These are phyloP conservation scores for Corella eumyota DNA, from an alignment of 23 tunicate species.

Conservation along the genomic window DNA sequence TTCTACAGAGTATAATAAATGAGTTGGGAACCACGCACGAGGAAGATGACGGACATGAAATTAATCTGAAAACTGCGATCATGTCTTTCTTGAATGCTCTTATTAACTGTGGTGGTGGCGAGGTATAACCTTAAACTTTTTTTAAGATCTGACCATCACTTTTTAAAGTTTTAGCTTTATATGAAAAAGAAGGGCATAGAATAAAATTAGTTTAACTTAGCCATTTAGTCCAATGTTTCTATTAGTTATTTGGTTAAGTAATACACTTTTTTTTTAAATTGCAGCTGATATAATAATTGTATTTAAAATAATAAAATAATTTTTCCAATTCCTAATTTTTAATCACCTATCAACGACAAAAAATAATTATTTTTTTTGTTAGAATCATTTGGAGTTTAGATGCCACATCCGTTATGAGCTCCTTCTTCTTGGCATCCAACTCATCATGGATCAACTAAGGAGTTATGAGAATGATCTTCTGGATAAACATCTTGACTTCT, in stretches of 20 bases:
- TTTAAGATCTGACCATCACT: too few relatives aligned
- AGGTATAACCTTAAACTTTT: conserved; percentile 21
- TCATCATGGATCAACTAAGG: conserved; percentile 58
- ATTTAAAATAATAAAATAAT: neutral
- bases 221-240: neutral
- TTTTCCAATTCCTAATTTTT: neutral
- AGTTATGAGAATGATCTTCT: conserved; percentile 79
- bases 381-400: conserved; percentile 91
- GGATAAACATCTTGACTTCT: conserved; percentile 80
- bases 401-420: conserved; percentile 93
- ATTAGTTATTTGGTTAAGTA: neutral
- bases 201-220: neutral
- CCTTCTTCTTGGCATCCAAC: conserved; percentile 86
- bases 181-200: neutral
- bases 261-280: neutral
- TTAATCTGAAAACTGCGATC: conserved; percentile 69
- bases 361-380: conserved; percentile 6
- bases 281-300: too few relatives aligned
- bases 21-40: conserved; percentile 57
- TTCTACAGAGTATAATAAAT: conserved; percentile 51
- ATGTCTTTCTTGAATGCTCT: conserved; percentile 92
- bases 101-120: conserved; percentile 88
- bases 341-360: neutral
- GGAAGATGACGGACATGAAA: conserved; percentile 90
- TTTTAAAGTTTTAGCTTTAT: neutral